phyloP scores from a whole-genome alignment of 2,113 vertebrate species.

The Etia nguti region DNA sequence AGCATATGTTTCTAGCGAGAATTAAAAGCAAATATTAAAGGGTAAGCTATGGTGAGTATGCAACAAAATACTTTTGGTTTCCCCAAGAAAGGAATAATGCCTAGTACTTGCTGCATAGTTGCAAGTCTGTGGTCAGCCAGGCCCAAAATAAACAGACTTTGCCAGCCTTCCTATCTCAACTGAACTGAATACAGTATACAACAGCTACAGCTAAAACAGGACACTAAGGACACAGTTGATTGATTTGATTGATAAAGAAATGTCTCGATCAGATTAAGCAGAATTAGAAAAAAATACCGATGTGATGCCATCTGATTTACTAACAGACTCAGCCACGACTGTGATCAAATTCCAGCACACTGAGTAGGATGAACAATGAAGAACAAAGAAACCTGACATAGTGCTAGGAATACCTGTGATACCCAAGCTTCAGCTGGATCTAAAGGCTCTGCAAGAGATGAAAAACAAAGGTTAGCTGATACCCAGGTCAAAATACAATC shows the following conservation, averaged over 20 bases:
- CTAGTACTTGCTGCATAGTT: conserved; percentile 27
- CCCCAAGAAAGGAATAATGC: conserved; percentile 43
- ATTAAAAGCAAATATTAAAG: not conserved
- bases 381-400: not conserved
- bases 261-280: not conserved
- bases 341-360: not conserved
- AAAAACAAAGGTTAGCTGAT: conserved; percentile 40
- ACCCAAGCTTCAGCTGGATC: not conserved
- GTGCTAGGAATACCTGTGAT: not conserved
- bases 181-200: not conserved
- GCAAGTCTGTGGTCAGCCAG: conserved; percentile 19
- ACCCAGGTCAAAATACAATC: not conserved
- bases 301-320: not conserved
- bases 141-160: conserved; percentile 16
- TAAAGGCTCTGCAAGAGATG: not conserved
- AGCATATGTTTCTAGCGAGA: not conserved
- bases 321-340: not conserved
- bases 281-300: not conserved
- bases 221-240: too few species aligned
- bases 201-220: not conserved
- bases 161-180: not conserved
- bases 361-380: not conserved
- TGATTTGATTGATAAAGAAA: not conserved
- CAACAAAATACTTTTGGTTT: conserved; percentile 45
- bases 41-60: not conserved